Conservation (phyloP, 1,140 invertebrate species). For the Tetragnatha versicolor region DNA sequence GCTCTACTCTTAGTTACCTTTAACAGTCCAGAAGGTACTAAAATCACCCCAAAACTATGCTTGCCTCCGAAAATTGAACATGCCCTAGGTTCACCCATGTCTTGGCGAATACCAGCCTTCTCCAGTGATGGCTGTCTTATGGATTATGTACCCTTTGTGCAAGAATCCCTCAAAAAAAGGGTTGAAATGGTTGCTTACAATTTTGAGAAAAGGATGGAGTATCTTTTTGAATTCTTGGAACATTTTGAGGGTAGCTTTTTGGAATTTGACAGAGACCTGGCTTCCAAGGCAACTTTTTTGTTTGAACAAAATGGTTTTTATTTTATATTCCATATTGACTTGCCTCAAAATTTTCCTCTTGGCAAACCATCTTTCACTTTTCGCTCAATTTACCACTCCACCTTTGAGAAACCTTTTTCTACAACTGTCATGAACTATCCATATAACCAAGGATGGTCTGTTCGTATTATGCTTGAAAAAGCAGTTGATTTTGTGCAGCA, state of each 20-base stretch:
- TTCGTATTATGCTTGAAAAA: slow-evolving; percentile 63
- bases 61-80: slow-evolving; percentile 64
- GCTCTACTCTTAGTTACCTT: slow-evolving; percentile 62
- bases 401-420: slow-evolving; percentile 62
- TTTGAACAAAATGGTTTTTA: slow-evolving; percentile 66
- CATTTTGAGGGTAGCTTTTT: slow-evolving; percentile 63
- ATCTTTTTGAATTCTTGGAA: slow-evolving; percentile 62
- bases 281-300: slow-evolving; percentile 62
- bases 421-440: slow-evolving; percentile 62
- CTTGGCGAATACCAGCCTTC: slow-evolving; percentile 62
- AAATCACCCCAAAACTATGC: slow-evolving; percentile 62
- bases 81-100: slow-evolving; percentile 61
- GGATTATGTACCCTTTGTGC: slow-evolving; percentile 63
- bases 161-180: slow-evolving; percentile 57
- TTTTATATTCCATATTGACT: slow-evolving; percentile 63
- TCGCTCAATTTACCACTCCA: slow-evolving; percentile 65
- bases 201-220: slow-evolving; percentile 64
- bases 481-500: slow-evolving; percentile 59
- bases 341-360: slow-evolving; percentile 63
- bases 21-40: slow-evolving; percentile 60
- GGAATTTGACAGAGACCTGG: slow-evolving; percentile 63
- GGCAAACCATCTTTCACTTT: slow-evolving; percentile 63
- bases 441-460: slow-evolving; percentile 65
- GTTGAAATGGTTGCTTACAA: slow-evolving; percentile 61
- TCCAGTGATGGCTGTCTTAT: slow-evolving; percentile 61